phyloP scores from a whole-genome alignment of 2,113 vertebrate genomes.

The Chrysemys picta region DNA sequence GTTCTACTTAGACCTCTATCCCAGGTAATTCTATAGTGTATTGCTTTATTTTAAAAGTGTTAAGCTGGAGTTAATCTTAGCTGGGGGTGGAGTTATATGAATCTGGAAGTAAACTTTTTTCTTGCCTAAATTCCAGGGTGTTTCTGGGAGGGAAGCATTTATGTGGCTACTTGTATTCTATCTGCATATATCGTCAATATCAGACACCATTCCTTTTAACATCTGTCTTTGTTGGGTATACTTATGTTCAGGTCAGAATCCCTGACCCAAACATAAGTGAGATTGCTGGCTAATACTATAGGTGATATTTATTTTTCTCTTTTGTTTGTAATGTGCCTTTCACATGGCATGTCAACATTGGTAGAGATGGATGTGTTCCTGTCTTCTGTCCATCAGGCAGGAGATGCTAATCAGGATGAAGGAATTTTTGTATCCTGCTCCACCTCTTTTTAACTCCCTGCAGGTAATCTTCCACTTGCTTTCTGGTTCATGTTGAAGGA shows the following conservation, averaged over 20 bases:
- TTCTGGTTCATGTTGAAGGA: not conserved
- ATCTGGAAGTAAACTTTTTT: not conserved
- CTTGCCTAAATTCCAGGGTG: not conserved
- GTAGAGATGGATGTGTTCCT: not conserved
- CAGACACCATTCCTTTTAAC: not conserved
- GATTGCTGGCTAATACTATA: not conserved
- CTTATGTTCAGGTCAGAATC: too few relatives aligned
- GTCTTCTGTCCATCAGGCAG: not conserved
- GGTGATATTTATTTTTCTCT: not conserved
- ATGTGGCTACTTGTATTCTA: not conserved
- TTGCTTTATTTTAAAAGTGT: not conserved
- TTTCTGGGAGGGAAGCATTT: not conserved
- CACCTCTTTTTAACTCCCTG: not conserved
- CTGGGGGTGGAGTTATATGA: not conserved
- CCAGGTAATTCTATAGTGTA: constrained; percentile 82
- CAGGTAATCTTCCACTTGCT: not conserved
- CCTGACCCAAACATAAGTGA: not conserved
- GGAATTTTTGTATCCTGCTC: not conserved
- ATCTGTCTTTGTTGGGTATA: not conserved
- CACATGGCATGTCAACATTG: not conserved
- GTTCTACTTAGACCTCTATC: constrained; percentile 95
- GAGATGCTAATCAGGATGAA: not conserved
- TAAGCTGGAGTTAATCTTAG: not conserved
- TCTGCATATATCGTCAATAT: not conserved
- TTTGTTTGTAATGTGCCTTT: not conserved